Evolutionary conservation across 1,140 invertebrate genomes (phyloP), one percentile per base, ranked within the genome.

Genomic region (Plodia interpunctella): DNA sequence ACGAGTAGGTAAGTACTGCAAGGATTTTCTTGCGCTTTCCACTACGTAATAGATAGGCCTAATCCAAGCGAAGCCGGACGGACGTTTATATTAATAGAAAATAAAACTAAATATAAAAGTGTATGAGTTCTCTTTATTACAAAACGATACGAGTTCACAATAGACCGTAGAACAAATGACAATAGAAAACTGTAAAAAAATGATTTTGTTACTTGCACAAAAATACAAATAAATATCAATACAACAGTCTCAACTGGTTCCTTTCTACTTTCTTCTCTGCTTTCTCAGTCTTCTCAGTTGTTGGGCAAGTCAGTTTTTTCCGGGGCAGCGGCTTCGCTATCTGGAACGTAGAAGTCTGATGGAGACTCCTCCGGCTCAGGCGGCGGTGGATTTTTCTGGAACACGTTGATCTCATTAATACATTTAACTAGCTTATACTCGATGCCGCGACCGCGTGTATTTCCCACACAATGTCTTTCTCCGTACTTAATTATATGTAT

Each of bases 301-400:
- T 44, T 44, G 5, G 38, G 38, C 1, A n/a, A 44, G 5, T 44
- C 13, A 2, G 5, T 2, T 17, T 15, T 15, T 44, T 0, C 8
- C 13, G 38, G 38, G 1, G 38, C n/a, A 44, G n/a, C 15, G 8
- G 1, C 8, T 44, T 3, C n/a, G n/a, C n/a, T 44, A 17, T 44
- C 71, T 3, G 81, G 79, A 32, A 71, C 70, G 52, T 84, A 84
- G 56, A 84, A 84, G 55, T 84, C 81, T 38, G 73, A 79, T 30
- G 60, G 62, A 15, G 38, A 2, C 13, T 44, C 13, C n/a, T 44
- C 38, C 32, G 32, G 10, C 10, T 44, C 38, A 44, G n/a, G 5
- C 15, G 13, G 5, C 5, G 38, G 5, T 1, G 38, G 38, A 6
- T 44, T 5, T 44, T 44, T 44, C 38, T 44, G 38, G 15, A 44